Evolutionary conservation across 2,888 invertebrate genomes (phyloP), one percentile per base, ranked within the genome.

Genomic region (Toxonevra muliebris): DNA sequence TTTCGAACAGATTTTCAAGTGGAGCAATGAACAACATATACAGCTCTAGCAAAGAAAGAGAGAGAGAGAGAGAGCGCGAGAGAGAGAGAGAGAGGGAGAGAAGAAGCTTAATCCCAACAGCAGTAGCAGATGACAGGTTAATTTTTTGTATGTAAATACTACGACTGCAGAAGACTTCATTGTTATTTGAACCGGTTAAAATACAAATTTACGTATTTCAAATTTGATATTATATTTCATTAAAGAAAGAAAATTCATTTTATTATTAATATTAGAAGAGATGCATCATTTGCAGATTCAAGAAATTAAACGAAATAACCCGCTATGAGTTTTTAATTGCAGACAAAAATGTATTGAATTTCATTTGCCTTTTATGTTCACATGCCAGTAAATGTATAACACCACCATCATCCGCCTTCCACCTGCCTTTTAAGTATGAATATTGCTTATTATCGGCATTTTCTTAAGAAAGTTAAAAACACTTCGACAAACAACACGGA

Each of bases 1-100:
- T 77, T 75, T 68, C 69, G 66, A 65, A 70, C 71, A 71, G 69
- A 66, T 63, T 69, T 43, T 62, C 54, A 66, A 69, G 65, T 62
- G 65, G 43, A 45, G 45, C 53, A 42, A 58, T 42, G 55, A 48
- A 13, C 54, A 41, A 54, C 13, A 20, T 30, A 5, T 1, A 45
- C n/a, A 40, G 19, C 17, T 15, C 43, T 9, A 57, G 43, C 15
- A n/a, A 5, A 10, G n/a, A n/a, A n/a, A n/a, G n/a, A n/a, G n/a
- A n/a, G n/a, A 30, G 45, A 59, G 53, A 8, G 13, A 12, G 17
- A 55, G 42, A 55, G 17, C 7, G 30, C 3, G 15, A 12, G 5
- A 10, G 57, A 43, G n/a, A 15, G 63, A 54, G 54, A 19, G n/a
- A 8, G 54, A n/a, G 48, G 54, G 10, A 42, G 52, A 45, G 52